These are phyloP conservation scores for Xylota segnis DNA, from an alignment of 2,888 invertebrate species.

Conservation along the genomic window DNA sequence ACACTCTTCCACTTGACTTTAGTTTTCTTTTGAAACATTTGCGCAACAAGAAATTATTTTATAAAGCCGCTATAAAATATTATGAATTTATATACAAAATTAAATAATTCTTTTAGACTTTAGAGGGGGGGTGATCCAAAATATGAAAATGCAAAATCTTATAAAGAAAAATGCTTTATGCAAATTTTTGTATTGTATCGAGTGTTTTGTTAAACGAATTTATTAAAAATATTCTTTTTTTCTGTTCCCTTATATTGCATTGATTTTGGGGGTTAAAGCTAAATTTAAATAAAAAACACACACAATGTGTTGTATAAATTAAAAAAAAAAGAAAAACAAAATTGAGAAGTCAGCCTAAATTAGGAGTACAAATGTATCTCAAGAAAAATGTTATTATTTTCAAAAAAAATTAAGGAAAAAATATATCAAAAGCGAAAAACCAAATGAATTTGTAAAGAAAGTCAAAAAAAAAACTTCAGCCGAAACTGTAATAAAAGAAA, in stretches of 20 bases:
- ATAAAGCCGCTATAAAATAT: conserved; percentile 31
- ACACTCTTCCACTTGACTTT: conserved; percentile 46
- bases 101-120: conserved; percentile 28
- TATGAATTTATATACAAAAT: conserved; percentile 26
- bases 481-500: conserved; percentile 3
- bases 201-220: conserved; percentile 76
- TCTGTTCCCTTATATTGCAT: conserved; percentile 38
- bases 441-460: conserved; percentile 39
- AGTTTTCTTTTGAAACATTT: conserved; percentile 29
- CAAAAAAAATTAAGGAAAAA: conserved; percentile 13
- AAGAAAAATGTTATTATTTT: conserved; percentile 15
- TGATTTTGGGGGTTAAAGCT: conserved; percentile 20
- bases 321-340: conserved; percentile 11
- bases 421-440: conserved; percentile 48
- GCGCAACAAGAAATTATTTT: conserved; percentile 33
- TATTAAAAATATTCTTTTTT: conserved; percentile 38
- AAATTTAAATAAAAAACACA: not conserved
- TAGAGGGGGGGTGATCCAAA: conserved; percentile 18
- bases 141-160: conserved; percentile 30
- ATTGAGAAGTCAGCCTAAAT: conserved; percentile 60
- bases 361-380: conserved; percentile 49
- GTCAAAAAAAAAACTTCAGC: conserved; percentile 10
- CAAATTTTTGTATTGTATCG: conserved; percentile 76
- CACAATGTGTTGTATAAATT: conserved; percentile 43
- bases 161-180: conserved; percentile 52